Evolutionary conservation across 2,113 vertebrate species (phyloP).

Genomic region (Indicator indicator): DNA sequence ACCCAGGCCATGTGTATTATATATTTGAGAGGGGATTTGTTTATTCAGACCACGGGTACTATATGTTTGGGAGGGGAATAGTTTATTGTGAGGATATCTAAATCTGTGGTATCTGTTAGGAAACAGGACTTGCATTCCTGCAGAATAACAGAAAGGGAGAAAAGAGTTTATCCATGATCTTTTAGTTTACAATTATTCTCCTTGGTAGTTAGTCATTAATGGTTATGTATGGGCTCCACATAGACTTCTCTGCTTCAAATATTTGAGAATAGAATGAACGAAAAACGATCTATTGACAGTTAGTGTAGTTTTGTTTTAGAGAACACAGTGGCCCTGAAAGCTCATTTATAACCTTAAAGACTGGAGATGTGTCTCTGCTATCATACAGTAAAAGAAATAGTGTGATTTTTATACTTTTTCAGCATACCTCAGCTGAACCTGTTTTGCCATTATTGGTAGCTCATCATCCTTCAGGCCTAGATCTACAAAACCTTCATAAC

Average conservation of each 20-base stretch:
- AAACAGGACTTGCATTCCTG: not conserved
- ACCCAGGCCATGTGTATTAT: not conserved
- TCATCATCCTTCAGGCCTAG: not conserved
- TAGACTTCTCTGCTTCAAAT: not conserved
- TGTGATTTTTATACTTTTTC: not conserved
- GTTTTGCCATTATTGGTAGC: not conserved
- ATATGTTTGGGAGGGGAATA: not conserved
- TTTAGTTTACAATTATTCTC: not conserved
- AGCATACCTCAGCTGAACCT: not conserved
- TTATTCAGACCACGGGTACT: no score
- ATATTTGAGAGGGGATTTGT: not conserved
- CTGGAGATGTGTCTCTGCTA: not conserved
- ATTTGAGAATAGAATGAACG: not conserved
- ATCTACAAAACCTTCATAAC: not conserved
- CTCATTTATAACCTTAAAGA: not conserved
- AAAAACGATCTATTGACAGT: not conserved
- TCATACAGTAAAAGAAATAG: not conserved
- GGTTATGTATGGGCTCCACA: not conserved
- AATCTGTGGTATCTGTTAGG: not conserved
- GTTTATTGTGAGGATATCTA: not conserved
- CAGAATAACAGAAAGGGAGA: not conserved
- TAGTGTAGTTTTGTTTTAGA: not conserved
- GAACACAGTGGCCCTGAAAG: not conserved
- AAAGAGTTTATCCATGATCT: not conserved
- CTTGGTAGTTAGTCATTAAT: not conserved